phyloP scores from a whole-genome alignment of 2,797 vertebrate genomes.

The Taeniopygia guttata region DNA sequence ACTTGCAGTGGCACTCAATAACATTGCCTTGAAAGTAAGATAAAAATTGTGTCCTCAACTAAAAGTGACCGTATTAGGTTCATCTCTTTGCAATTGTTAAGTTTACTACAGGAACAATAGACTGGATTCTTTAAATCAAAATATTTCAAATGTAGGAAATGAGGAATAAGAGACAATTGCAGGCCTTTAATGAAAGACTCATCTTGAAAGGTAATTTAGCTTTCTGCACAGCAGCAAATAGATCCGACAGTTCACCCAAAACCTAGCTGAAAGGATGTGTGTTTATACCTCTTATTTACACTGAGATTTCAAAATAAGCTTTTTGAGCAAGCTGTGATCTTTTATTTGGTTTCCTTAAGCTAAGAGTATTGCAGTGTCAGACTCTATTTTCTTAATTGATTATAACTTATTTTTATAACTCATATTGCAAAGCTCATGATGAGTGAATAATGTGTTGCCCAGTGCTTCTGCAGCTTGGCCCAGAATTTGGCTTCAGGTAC shows the following conservation, averaged over 20 bases:
- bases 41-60: neutral
- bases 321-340: constrained; percentile 49
- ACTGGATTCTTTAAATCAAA: neutral
- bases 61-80: neutral
- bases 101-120: neutral
- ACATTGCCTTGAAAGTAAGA: neutral
- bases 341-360: constrained; percentile 59
- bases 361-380: constrained; percentile 45
- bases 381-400: constrained; percentile 51
- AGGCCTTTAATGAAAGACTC: constrained; percentile 2
- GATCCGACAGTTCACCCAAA: neutral
- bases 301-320: constrained; percentile 44
- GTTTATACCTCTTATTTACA: constrained; percentile 29
- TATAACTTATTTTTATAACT: constrained; percentile 4
- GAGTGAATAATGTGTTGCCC: constrained; percentile 31
- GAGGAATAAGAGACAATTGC: neutral
- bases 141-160: neutral
- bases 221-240: neutral
- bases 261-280: neutral
- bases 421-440: constrained; percentile 17
- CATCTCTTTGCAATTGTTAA: neutral
- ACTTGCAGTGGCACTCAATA: neutral
- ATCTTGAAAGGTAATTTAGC: constrained; percentile 29
- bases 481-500: constrained; percentile 10
- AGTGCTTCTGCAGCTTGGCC: neutral